Percentiles rank a stretch among this genome's conserved stretches.
Evolutionary conservation across 2,113 vertebrate genomes (phyloP).

Genomic region (Chaetorhynchus papuensis): DNA sequence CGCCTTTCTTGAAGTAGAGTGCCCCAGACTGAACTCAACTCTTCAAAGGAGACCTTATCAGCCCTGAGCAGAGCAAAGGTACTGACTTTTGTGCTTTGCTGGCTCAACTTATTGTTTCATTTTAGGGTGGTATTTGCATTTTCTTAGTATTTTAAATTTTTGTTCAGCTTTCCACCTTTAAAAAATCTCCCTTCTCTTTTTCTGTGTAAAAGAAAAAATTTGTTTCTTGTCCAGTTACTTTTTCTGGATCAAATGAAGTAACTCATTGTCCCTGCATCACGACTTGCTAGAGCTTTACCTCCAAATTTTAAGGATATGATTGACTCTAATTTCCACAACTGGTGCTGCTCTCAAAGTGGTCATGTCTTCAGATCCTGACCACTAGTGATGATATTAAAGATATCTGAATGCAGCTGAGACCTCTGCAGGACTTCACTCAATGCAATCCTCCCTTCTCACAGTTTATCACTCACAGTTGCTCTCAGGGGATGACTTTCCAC

Average conservation of each 20-base stretch:
- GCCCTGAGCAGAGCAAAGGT: neutral
- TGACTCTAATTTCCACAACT: neutral
- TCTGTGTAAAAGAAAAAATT: neutral
- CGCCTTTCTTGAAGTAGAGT: neutral
- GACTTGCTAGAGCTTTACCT: neutral
- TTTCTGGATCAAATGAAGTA: neutral
- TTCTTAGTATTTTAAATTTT: neutral
- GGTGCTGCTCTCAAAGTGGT: neutral
- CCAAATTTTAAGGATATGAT: neutral
- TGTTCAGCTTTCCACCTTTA: neutral
- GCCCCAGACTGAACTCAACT: neutral
- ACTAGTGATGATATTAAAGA: neutral
- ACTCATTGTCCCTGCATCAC: fast-evolving
- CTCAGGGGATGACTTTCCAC: neutral
- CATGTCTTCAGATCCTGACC: neutral
- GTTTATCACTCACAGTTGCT: neutral
- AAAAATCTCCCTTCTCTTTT: neutral
- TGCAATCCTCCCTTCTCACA: neutral
- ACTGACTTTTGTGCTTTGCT: neutral
- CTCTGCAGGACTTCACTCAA: neutral
- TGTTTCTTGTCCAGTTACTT: neutral
- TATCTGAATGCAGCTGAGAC: neutral
- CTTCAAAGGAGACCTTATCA: neutral
- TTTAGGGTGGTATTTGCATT: neutral
- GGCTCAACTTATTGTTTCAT: neutral